Evolutionary conservation across 1,140 invertebrate species (phyloP).

Genomic region (Drosophila triauraria): DNA sequence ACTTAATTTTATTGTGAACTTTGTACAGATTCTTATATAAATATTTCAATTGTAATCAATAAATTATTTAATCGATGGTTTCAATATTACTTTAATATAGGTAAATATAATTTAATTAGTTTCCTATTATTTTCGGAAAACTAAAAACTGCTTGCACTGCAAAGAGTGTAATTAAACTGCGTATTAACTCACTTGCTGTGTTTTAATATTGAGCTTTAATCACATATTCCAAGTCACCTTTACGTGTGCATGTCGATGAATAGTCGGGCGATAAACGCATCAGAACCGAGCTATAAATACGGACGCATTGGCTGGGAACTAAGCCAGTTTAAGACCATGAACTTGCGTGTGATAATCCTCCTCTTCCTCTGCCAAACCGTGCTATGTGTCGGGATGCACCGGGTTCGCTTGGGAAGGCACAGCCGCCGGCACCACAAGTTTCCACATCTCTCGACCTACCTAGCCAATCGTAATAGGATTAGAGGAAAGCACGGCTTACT

Average conservation of each 20-base stretch:
- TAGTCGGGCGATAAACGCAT: conserved; percentile 1
- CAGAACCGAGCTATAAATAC: conserved; percentile 21
- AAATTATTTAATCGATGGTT: too few species aligned
- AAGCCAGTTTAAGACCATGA: conserved; percentile 19
- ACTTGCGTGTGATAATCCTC: conserved; percentile 19
- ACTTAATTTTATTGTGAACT: too few species aligned
- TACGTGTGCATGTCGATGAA: conserved; percentile 31
- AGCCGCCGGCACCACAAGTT: conserved; percentile 11
- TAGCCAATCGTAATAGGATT: conserved; percentile 10
- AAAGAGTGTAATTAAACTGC: neutral
- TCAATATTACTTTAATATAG: too few species aligned
- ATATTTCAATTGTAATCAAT: too few species aligned
- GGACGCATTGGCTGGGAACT: too few species aligned
- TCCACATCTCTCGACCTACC: conserved; percentile 4
- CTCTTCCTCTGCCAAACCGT: conserved; percentile 9
- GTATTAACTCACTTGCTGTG: neutral
- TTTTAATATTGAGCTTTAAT: conserved; percentile 16
- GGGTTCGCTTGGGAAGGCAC: conserved; percentile 10
- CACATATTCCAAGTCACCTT: conserved; percentile 22
- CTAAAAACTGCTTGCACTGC: neutral
- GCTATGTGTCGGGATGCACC: neutral
- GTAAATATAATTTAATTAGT: too few species aligned
- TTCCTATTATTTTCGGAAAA: neutral
- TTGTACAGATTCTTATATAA: neutral
- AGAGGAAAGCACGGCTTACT: conserved; percentile 24